Evolutionary conservation across 2,888 invertebrate species (phyloP).

Genomic region (Galeruca laticollis): DNA sequence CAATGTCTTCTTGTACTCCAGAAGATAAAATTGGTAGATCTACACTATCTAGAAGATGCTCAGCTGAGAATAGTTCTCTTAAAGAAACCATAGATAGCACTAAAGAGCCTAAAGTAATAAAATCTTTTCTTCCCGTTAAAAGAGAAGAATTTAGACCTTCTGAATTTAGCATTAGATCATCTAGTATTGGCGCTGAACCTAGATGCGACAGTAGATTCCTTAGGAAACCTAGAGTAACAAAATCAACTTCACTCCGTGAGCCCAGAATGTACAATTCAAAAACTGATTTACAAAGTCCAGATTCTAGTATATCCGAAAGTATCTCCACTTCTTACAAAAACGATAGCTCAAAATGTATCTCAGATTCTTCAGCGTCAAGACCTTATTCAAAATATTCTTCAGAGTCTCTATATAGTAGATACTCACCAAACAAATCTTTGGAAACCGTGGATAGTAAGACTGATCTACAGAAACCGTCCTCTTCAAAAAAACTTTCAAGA

Average conservation of each 20-base stretch:
- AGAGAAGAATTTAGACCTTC: constrained; percentile 50
- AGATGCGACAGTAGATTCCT: constrained; percentile 52
- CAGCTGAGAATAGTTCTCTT: constrained; percentile 56
- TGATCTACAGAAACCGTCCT: constrained; percentile 56
- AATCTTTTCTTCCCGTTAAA: constrained; percentile 59
- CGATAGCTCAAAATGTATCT: constrained; percentile 53
- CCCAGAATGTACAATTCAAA: constrained; percentile 50
- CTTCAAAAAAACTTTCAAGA: constrained; percentile 72
- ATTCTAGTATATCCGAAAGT: constrained; percentile 62
- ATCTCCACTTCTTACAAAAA: constrained; percentile 53
- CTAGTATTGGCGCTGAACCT: constrained; percentile 55
- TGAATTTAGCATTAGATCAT: constrained; percentile 54
- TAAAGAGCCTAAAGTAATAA: constrained; percentile 36
- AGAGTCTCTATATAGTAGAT: constrained; percentile 50
- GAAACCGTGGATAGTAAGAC: constrained; percentile 56
- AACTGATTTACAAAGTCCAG: constrained; percentile 57
- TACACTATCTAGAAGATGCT: constrained; percentile 66
- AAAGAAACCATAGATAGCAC: constrained; percentile 36
- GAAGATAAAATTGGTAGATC: constrained; percentile 54
- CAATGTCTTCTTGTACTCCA: constrained; percentile 69
- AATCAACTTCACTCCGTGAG: constrained; percentile 56
- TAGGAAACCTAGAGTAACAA: constrained; percentile 52
- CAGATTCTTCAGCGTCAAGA: constrained; percentile 53
- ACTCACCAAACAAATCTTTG: constrained; percentile 52
- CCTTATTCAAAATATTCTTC: constrained; percentile 56